phyloP scores from a whole-genome alignment of 2,888 invertebrate genomes.

The Eremobia ochroleuca region DNA sequence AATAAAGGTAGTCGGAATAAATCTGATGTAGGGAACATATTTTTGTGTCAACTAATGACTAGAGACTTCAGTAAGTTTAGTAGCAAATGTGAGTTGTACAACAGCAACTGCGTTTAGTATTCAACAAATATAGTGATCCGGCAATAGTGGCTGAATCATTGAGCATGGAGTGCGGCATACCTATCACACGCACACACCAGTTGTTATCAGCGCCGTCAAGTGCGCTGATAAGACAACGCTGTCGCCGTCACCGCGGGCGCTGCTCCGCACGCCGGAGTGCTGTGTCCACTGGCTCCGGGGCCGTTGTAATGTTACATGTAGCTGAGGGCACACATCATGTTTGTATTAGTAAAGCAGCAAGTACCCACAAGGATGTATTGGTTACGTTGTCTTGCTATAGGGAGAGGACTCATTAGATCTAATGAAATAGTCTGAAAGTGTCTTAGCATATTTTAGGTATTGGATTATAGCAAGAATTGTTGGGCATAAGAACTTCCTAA shows the following conservation, averaged over 20 bases:
- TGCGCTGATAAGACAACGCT: conserved; percentile 65
- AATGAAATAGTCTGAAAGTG: no score
- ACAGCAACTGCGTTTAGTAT: conserved; percentile 34
- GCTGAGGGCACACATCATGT: no score
- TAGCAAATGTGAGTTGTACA: background rate
- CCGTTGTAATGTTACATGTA: no score
- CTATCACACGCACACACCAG: conserved; percentile 16
- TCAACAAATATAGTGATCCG: conserved; percentile 55
- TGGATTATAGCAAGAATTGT: no score
- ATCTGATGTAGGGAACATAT: background rate
- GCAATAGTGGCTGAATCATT: conserved; percentile 55
- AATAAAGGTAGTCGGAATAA: background rate
- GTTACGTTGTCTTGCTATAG: no score
- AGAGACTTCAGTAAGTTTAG: background rate
- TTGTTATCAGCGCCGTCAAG: conserved; percentile 66
- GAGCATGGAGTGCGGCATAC: conserved; percentile 37
- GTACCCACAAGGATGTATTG: no score
- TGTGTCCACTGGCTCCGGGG: background rate
- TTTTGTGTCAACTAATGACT: background rate
- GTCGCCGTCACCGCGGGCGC: conserved; percentile 9
- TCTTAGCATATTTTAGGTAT: no score
- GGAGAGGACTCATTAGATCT: no score
- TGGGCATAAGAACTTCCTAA: no score
- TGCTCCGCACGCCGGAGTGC: background rate
- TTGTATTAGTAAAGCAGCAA: no score